Conservation (phyloP, 2,797 vertebrate species). For the Melanotaenia pygmaea region DNA sequence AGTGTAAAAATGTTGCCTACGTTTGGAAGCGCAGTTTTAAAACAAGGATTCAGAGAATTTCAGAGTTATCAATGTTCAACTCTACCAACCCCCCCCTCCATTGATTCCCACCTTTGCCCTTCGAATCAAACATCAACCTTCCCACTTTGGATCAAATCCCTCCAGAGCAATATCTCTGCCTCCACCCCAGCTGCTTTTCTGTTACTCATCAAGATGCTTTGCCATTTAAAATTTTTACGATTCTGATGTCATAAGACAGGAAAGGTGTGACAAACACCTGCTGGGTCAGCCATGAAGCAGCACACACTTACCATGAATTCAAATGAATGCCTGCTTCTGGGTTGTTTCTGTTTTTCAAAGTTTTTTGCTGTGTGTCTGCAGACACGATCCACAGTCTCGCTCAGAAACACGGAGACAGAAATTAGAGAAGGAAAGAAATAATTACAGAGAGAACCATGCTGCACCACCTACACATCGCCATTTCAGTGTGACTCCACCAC, state of each 20-base stretch:
- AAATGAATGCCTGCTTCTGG: slow-evolving; percentile 53
- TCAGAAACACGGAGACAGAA: slow-evolving; percentile 30
- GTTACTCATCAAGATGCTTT: slow-evolving; percentile 14
- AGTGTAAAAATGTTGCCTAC: background rate
- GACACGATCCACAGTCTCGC: slow-evolving; percentile 24
- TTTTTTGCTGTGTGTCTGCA: slow-evolving; percentile 1
- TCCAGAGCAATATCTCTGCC: slow-evolving; percentile 8
- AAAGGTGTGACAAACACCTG: slow-evolving; percentile 25
- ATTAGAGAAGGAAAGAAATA: slow-evolving; percentile 21
- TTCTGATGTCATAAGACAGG: slow-evolving; percentile 32
- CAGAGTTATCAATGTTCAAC: slow-evolving; percentile 13
- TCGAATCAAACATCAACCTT: slow-evolving; percentile 12
- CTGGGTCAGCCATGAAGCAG: slow-evolving; percentile 17
- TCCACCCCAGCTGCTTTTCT: slow-evolving; percentile 1
- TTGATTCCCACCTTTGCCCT: slow-evolving; percentile 35
- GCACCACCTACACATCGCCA: slow-evolving; percentile 45
- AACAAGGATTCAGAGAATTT: slow-evolving; percentile 10
- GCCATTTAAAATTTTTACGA: slow-evolving; percentile 22
- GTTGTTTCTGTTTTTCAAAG: background rate
- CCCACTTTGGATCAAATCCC: slow-evolving; percentile 38
- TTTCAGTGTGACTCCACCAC: slow-evolving; percentile 19
- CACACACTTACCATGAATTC: slow-evolving; percentile 41
- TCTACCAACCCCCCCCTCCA: background rate
- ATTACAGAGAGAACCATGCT: slow-evolving; percentile 11
- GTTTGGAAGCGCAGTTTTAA: background rate